These are phyloP conservation scores for Saxidomus purpurata DNA, from an alignment of 1,140 invertebrate species.

Conservation along the genomic window DNA sequence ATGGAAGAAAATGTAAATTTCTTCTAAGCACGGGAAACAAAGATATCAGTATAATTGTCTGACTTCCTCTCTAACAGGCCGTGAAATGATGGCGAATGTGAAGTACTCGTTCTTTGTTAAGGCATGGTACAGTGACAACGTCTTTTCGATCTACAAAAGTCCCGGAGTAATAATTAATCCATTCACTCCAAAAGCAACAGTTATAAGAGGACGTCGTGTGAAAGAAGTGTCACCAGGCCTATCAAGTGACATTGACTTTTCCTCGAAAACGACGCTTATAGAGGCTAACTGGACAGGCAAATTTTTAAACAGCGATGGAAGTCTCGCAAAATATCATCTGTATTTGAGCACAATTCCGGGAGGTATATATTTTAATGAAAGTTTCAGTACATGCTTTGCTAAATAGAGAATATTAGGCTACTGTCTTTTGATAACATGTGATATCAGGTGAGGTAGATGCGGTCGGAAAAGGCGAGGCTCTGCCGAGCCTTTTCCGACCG, in stretches of 20 bases:
- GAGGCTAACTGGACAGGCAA: constrained; percentile 54
- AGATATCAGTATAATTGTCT: too few relatives aligned
- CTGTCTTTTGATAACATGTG: too few relatives aligned
- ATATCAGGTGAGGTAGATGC: too few relatives aligned
- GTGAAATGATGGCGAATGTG: too few relatives aligned
- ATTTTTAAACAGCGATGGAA: constrained; percentile 36
- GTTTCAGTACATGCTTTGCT: too few relatives aligned
- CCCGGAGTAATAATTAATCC: constrained; percentile 46
- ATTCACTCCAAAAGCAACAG: constrained; percentile 8
- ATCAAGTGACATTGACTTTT: constrained; percentile 62
- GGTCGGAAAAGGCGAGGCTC: too few relatives aligned
- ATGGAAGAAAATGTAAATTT: too few relatives aligned
- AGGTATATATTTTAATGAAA: too few relatives aligned
- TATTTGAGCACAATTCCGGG: constrained; percentile 66
- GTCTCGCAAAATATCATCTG: constrained; percentile 25
- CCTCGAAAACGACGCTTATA: not conserved
- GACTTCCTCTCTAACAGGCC: too few relatives aligned
- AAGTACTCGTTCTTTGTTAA: constrained; percentile 58
- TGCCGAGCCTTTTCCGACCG: too few relatives aligned
- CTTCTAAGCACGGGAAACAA: too few relatives aligned
- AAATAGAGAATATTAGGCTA: too few relatives aligned
- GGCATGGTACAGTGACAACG: constrained; percentile 49
- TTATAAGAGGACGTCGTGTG: constrained; percentile 39
- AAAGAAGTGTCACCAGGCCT: constrained; percentile 6
- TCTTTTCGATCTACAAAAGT: constrained; percentile 62